Conservation (phyloP, 2,113 vertebrate genomes). For the Chrysemys picta region DNA sequence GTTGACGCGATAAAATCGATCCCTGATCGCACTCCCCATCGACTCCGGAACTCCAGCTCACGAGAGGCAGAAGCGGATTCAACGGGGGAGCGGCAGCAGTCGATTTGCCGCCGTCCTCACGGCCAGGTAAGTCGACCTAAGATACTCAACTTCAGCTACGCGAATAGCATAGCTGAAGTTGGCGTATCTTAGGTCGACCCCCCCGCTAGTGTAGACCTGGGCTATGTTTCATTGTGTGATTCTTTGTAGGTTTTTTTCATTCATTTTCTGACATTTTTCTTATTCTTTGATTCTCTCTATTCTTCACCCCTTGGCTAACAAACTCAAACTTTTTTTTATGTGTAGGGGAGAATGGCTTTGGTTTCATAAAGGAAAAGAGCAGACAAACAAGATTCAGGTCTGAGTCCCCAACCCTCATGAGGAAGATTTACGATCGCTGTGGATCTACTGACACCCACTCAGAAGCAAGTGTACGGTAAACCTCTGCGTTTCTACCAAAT, state of each 20-base stretch:
- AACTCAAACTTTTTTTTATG: background rate
- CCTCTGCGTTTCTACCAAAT: background rate
- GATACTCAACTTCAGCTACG: too few relatives aligned
- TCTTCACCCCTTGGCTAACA: background rate
- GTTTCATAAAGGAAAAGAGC: background rate
- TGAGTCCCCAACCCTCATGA: background rate
- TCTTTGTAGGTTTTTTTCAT: background rate
- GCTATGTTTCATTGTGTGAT: background rate
- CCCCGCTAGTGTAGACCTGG: too few relatives aligned
- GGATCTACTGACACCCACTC: background rate
- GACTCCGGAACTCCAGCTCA: too few relatives aligned
- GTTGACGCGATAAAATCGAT: too few relatives aligned
- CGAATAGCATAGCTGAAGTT: too few relatives aligned
- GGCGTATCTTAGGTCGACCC: too few relatives aligned
- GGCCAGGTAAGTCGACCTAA: too few relatives aligned
- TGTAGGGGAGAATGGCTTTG: accelerated
- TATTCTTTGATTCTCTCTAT: background rate
- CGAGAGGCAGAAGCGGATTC: too few relatives aligned
- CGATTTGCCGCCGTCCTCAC: too few relatives aligned
- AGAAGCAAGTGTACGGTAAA: accelerated
- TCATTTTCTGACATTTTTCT: accelerated
- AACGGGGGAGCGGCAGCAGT: too few relatives aligned
- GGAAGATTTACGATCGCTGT: background rate
- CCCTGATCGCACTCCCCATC: too few relatives aligned
- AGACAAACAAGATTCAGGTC: background rate